Conservation (phyloP, 2,888 invertebrate genomes). For the Rhagium mordax region DNA sequence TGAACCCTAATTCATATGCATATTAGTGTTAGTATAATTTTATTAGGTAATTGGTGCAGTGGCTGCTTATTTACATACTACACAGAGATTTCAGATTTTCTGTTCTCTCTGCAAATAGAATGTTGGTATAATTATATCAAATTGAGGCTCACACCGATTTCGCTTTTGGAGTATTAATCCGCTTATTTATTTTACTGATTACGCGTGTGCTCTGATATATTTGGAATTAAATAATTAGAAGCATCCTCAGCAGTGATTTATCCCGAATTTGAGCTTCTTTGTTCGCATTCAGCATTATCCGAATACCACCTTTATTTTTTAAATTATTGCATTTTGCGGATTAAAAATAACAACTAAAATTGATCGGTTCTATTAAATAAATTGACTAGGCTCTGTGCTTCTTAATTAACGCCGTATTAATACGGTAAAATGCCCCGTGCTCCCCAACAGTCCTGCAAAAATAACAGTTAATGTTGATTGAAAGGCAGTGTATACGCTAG, state of each 20-base stretch:
- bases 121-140: conserved; percentile 45
- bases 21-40: conserved; percentile 54
- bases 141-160: conserved; percentile 49
- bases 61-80: conserved; percentile 53
- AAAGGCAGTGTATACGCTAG: conserved; percentile 11
- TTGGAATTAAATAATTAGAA: conserved; percentile 25
- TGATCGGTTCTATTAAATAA: no score
- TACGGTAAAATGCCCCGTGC: not conserved
- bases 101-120: conserved; percentile 50
- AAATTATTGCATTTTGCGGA: no score
- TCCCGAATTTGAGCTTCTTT: not conserved
- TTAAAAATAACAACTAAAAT: no score
- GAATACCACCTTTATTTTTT: no score
- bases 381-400: no score
- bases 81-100: conserved; percentile 50
- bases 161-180: conserved; percentile 48
- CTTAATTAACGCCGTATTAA: not conserved
- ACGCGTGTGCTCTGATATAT: conserved; percentile 44
- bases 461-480: conserved; percentile 25
- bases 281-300: no score
- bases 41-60: conserved; percentile 53
- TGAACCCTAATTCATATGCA: conserved; percentile 53
- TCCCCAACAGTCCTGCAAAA: conserved; percentile 1
- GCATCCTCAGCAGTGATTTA: not conserved
- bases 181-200: conserved; percentile 42